Percentiles rank a stretch among this genome's conserved stretches.
phyloP scores from a whole-genome alignment of 2,797 vertebrate species.

The Cephalopachus bancanus region DNA sequence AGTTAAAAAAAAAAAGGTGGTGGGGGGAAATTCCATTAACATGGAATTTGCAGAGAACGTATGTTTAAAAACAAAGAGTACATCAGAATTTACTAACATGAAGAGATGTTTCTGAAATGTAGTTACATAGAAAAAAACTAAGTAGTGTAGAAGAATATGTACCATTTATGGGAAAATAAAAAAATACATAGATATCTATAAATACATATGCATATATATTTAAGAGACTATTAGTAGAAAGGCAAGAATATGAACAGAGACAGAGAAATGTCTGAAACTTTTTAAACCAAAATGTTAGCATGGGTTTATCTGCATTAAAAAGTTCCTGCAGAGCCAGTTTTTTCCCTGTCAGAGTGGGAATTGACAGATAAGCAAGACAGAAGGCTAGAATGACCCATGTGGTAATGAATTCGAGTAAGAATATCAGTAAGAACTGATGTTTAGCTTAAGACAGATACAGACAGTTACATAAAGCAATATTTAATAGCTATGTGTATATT shows the following conservation, averaged over 20 bases:
- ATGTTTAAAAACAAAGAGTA: slow-evolving; percentile 29
- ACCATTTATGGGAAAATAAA: slow-evolving; percentile 36
- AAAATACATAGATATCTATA: neutral
- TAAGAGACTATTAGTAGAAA: slow-evolving; percentile 57
- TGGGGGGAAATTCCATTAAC: too few species aligned
- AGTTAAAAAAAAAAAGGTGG: too few species aligned
- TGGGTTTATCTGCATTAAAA: slow-evolving; percentile 20
- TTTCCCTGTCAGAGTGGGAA: neutral
- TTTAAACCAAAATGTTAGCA: slow-evolving; percentile 49
- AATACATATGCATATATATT: neutral
- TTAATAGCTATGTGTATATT: neutral
- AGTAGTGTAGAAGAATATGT: neutral
- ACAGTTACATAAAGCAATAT: slow-evolving; percentile 53
- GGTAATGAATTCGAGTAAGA: neutral
- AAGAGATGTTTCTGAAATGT: neutral
- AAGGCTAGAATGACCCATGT: slow-evolving; percentile 31
- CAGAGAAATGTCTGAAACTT: slow-evolving; percentile 56
- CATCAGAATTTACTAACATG: slow-evolving; percentile 24
- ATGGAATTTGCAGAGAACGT: neutral
- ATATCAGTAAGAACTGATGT: slow-evolving; percentile 17
- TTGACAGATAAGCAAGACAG: neutral
- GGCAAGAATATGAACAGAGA: slow-evolving; percentile 47
- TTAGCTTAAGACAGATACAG: slow-evolving; percentile 36
- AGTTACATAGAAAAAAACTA: too few species aligned
- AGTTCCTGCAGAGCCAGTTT: neutral